Conservation (phyloP, 92 coral and sea anemone species). For the Palythoa caribaeorum region DNA sequence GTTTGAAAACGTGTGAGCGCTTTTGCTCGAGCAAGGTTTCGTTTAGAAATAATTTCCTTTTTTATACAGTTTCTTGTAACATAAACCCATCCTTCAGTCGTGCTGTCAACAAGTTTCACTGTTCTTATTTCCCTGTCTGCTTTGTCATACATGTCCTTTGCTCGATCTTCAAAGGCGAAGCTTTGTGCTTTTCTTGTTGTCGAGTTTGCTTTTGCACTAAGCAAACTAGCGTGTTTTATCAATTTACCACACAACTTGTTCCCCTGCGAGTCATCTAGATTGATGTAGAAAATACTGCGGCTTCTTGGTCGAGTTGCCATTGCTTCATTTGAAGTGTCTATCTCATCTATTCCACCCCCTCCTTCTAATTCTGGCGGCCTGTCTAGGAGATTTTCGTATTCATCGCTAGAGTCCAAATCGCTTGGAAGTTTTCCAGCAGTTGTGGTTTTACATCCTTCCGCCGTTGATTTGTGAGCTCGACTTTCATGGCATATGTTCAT, state of each 20-base stretch:
- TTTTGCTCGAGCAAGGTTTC: not conserved
- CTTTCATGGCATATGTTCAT: not conserved
- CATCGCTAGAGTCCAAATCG: not conserved
- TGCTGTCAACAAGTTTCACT: not conserved
- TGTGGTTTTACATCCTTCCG: constrained; percentile 16
- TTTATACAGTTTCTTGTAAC: not conserved
- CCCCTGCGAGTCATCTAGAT: too few relatives aligned
- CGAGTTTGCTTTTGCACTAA: not conserved
- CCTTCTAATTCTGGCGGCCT: too few relatives aligned
- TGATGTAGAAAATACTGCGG: not conserved
- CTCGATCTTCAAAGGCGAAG: not conserved
- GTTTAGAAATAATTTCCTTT: not conserved
- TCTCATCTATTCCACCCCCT: not conserved
- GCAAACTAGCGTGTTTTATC: not conserved
- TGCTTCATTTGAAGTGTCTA: not conserved
- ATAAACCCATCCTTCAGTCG: constrained; percentile 23
- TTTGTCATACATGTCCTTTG: not conserved
- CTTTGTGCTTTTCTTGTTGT: not conserved
- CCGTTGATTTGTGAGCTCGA: not conserved
- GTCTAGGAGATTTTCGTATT: not conserved
- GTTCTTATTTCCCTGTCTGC: constrained; percentile 5
- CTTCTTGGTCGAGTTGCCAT: not conserved
- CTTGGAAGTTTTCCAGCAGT: not conserved
- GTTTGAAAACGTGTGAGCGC: not conserved
- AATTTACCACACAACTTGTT: not conserved